Evolutionary conservation across 1,140 invertebrate genomes (phyloP).

Genomic region (Zaprionus kolodkinae): DNA sequence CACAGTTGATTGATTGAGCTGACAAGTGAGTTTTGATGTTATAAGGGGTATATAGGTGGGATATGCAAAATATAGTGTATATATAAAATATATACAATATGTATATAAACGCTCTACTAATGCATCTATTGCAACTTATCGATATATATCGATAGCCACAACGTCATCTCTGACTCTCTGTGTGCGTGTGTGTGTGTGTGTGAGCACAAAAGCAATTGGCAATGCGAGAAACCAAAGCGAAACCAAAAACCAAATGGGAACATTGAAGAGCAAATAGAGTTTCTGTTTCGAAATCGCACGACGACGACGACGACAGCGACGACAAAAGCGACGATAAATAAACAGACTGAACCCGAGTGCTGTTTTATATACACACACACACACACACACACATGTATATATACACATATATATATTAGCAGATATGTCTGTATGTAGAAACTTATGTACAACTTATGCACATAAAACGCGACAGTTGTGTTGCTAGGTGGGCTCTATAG

Average conservation of each 20-base stretch:
- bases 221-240: not conserved
- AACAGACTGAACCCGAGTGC: conserved; percentile 24
- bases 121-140: too few species aligned
- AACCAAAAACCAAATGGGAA: conserved; percentile 24
- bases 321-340: conserved; percentile 29
- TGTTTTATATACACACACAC: not conserved
- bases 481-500: conserved; percentile 14
- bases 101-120: too few species aligned
- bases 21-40: not conserved
- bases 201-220: not conserved
- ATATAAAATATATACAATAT: too few species aligned
- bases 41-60: not conserved
- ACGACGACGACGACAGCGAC: conserved; percentile 1
- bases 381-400: not conserved
- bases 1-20: not conserved
- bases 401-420: not conserved
- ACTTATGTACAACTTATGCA: conserved; percentile 2
- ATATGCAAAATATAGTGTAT: not conserved
- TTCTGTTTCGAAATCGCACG: conserved; percentile 14
- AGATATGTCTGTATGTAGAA: conserved; percentile 1
- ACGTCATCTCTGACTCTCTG: too few species aligned
- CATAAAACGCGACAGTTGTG: conserved; percentile 15
- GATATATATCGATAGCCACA: too few species aligned
- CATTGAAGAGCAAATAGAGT: conserved; percentile 32
- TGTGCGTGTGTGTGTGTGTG: too few species aligned